Base-by-base conservation (phyloP, 2,113 vertebrate genomes). In the Perccottus glenii region DNA sequence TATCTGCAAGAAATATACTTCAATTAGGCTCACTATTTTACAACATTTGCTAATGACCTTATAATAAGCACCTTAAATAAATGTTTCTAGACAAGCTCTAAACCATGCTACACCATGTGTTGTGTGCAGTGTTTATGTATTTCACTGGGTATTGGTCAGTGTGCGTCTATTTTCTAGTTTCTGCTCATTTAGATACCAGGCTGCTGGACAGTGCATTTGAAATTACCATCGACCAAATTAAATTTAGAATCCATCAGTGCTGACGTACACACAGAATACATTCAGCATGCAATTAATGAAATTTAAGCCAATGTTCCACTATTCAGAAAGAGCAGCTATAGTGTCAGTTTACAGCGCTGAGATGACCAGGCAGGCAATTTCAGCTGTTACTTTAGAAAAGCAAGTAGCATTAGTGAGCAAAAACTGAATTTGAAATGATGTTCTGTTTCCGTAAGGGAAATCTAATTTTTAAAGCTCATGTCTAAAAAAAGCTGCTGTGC, bases 401-500 rank as follows among this genome's bases (percentile, higher is more conserved):
- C 15, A n/a, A 43, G 11, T 60, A 27, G 50, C 63, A 63, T 60
- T 61, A 36, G 3, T 58, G 38, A 70, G 53, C 49, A 58, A 76
- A 80, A 77, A 27, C 35, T 11, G 42, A 81, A 68, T 63, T 59
- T 67, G 60, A 70, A 85, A 85, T 76, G 9, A 70, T 73, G 78
- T 49, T 1, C 5, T 44, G 70, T 81, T 82, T 72, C 40, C 64
- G 58, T 70, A 55, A 55, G 55, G 50, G 77, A 64, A 71, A 86
- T 82, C 68, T 84, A 63, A 75, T 85, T 85, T 84, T 82, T 51
- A 67, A 80, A 79, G 67, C 65, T 60, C 50, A 71, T 47, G 65
- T 82, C 70, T 85, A 10, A 11, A 44, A 73, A 76, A 82, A 76
- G 48, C 80, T 83, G 83, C 82, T 83, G 81, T 82, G 80, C 65